phyloP scores from a whole-genome alignment of 2,888 invertebrate genomes.

The Leptinotarsa peninsularis region DNA sequence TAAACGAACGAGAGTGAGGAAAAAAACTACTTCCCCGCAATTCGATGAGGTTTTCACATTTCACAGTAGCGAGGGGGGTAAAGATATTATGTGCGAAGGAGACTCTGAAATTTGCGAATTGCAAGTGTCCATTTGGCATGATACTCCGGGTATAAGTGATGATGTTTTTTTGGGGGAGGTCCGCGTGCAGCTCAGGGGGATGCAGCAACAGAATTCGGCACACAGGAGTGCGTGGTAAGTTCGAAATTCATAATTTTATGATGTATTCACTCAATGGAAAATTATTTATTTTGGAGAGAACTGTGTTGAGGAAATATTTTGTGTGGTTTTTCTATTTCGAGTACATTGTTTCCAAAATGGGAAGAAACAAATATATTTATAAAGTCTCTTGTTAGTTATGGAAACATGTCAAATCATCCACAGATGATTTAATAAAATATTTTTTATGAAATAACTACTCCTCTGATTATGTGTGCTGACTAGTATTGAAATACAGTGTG shows the following conservation, averaged over 20 bases:
- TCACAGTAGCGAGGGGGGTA: slow-evolving; percentile 68
- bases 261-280: no score
- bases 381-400: no score
- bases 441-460: no score
- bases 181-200: slow-evolving; percentile 80
- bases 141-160: slow-evolving; percentile 80
- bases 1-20: slow-evolving; percentile 84
- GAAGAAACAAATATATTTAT: no score
- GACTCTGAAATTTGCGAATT: slow-evolving; percentile 83
- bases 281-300: no score
- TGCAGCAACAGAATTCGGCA: slow-evolving; percentile 73
- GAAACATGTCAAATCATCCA: no score
- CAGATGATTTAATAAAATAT: no score
- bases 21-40: slow-evolving; percentile 90
- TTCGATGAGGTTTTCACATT: slow-evolving; percentile 91
- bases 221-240: slow-evolving; percentile 81
- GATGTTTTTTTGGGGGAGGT: slow-evolving; percentile 92
- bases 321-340: no score
- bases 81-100: slow-evolving; percentile 61
- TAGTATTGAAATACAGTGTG: no score
- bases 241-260: neutral
- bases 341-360: no score
- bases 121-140: slow-evolving; percentile 88
- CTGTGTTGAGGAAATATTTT: no score
- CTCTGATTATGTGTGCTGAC: no score